These are phyloP conservation scores for Wiebesia pumilae DNA, from an alignment of 1,140 invertebrate genomes.

Conservation along the genomic window DNA sequence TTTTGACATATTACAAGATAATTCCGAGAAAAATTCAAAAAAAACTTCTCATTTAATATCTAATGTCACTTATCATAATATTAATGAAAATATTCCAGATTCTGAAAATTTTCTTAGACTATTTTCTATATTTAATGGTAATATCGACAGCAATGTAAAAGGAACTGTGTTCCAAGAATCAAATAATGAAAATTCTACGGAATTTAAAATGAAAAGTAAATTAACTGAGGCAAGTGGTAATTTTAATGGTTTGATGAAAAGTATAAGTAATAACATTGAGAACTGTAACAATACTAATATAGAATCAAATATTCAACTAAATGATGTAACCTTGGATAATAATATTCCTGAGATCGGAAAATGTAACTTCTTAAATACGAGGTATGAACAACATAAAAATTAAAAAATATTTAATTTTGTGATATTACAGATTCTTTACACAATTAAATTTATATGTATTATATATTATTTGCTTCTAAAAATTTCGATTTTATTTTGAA, in stretches of 20 bases:
- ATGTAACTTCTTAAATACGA: background rate
- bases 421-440: too few relatives aligned
- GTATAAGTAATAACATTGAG: background rate
- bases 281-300: background rate
- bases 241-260: slow-evolving; percentile 16
- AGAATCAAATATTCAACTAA: background rate
- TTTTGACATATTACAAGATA: background rate
- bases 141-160: background rate
- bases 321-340: background rate
- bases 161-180: background rate
- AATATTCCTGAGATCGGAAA: background rate
- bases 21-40: background rate
- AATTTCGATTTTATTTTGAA: too few relatives aligned
- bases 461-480: too few relatives aligned
- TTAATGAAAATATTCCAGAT: background rate
- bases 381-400: background rate
- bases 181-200: background rate
- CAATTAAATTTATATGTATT: too few relatives aligned
- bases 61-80: background rate
- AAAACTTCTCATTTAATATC: slow-evolving; percentile 32
- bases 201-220: slow-evolving; percentile 14
- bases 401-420: too few relatives aligned
- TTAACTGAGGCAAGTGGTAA: background rate
- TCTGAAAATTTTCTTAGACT: background rate
- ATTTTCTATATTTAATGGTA: background rate